phyloP scores from a whole-genome alignment of 1,140 invertebrate species.

The Drosophila lini region DNA sequence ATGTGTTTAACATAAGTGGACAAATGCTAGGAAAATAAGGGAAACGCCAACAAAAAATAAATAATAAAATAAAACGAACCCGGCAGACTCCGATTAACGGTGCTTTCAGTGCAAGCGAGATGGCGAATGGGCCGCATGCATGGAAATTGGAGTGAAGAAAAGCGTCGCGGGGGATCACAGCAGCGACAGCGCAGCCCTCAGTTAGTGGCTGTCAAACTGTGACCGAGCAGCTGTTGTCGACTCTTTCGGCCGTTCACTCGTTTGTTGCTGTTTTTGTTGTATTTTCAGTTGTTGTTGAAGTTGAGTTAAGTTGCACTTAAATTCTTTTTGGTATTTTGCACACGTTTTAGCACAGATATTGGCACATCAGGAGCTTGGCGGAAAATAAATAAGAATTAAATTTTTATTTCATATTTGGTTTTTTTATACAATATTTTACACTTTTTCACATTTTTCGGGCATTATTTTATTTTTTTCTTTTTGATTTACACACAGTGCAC shows the following conservation, averaged over 20 bases:
- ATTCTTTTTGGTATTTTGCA: slow-evolving; percentile 27
- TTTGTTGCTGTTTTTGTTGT: slow-evolving; percentile 32
- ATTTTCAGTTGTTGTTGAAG: slow-evolving; percentile 30
- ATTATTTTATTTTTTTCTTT: slow-evolving; percentile 8
- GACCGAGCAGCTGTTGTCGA: slow-evolving; percentile 53
- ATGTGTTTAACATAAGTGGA: slow-evolving; percentile 47
- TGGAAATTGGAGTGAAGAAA: slow-evolving; percentile 18
- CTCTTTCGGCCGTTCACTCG: slow-evolving; percentile 61
- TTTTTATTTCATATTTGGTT: slow-evolving; percentile 10
- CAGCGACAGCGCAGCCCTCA: not conserved
- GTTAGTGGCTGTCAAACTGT: slow-evolving; percentile 54
- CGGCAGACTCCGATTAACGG: slow-evolving; percentile 64
- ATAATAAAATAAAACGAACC: slow-evolving; percentile 57
- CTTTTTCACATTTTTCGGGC: slow-evolving; percentile 11
- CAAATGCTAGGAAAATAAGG: slow-evolving; percentile 15
- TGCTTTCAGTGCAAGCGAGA: slow-evolving; percentile 27
- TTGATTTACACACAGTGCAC: slow-evolving; percentile 3
- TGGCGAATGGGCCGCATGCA: slow-evolving; percentile 52
- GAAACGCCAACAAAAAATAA: slow-evolving; percentile 6
- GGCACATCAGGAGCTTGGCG: slow-evolving; percentile 29
- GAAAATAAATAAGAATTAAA: slow-evolving; percentile 15
- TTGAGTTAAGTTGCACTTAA: slow-evolving; percentile 52
- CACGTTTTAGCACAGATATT: slow-evolving; percentile 43
- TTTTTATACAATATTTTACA: not conserved
- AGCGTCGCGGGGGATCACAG: slow-evolving; percentile 50